Conservation (phyloP, 2,113 vertebrate genomes). For the Prunella fulvescens region DNA sequence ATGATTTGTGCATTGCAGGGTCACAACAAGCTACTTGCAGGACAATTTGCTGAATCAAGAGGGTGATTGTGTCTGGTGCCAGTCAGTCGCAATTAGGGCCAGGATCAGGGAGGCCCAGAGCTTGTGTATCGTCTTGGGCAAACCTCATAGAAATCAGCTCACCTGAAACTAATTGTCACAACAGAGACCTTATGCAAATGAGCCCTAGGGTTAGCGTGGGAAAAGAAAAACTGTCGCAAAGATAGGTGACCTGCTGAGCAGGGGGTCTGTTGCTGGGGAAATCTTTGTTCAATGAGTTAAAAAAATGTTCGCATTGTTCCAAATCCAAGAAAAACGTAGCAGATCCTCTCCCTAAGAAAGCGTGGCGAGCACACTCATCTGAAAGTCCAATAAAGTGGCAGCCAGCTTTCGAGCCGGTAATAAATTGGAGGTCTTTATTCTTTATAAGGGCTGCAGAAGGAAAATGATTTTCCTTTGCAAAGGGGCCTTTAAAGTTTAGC, state of each 20-base stretch:
- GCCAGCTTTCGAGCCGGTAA: constrained; percentile 61
- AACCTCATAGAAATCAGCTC: constrained; percentile 95
- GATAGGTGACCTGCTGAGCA: constrained; percentile 96
- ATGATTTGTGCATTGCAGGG: constrained; percentile 85
- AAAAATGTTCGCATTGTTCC: constrained; percentile 86
- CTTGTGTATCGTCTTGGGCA: constrained; percentile 83
- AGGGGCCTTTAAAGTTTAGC: constrained; percentile 58
- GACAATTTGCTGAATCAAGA: constrained; percentile 93
- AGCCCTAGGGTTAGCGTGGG: constrained; percentile 97
- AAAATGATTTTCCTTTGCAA: constrained; percentile 68
- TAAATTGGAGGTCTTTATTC: constrained; percentile 72
- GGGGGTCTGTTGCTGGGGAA: constrained; percentile 91
- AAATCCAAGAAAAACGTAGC: constrained; percentile 71
- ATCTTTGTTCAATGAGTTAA: constrained; percentile 90
- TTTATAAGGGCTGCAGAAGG: constrained; percentile 62
- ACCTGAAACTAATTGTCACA: constrained; percentile 99
- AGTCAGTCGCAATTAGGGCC: constrained; percentile 98
- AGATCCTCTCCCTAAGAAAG: constrained; percentile 66
- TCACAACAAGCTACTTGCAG: constrained; percentile 86
- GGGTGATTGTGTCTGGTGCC: constrained; percentile 97
- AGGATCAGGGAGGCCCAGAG: constrained; percentile 86
- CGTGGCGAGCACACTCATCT: constrained; percentile 76
- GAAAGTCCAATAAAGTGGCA: constrained; percentile 74
- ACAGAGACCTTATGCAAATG: constrained; percentile 95
- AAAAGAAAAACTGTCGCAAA: constrained; percentile 92